Conservation (phyloP, 2,797 vertebrate species). For the Arnoldichthys spilopterus region DNA sequence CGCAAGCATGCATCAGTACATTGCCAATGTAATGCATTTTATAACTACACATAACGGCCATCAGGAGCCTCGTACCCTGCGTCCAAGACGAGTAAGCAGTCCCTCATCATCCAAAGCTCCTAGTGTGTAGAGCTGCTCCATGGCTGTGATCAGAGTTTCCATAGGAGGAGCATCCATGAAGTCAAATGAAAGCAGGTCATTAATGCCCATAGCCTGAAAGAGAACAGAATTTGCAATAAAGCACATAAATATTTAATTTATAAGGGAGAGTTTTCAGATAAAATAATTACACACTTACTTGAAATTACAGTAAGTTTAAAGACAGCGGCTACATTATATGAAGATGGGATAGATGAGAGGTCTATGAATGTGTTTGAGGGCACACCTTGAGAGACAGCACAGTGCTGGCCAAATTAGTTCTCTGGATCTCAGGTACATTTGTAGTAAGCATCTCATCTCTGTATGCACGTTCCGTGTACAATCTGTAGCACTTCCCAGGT, state of each 20-base stretch:
- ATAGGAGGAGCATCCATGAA: constrained; percentile 99
- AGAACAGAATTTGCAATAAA: constrained; percentile 2
- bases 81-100: constrained; percentile 91
- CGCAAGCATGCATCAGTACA: not conserved
- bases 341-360: not conserved
- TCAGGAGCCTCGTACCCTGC: constrained; percentile 84
- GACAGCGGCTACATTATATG: not conserved
- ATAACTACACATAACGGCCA: not conserved
- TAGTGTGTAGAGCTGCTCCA: constrained; percentile 98
- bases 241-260: not conserved
- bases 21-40: not conserved
- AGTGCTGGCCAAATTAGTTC: constrained; percentile 96
- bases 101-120: constrained; percentile 97
- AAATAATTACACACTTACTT: not conserved
- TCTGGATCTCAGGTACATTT: constrained; percentile 98
- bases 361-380: not conserved
- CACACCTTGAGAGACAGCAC: constrained; percentile 95
- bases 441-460: constrained; percentile 98
- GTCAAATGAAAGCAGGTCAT: constrained; percentile 96
- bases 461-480: constrained; percentile 96
- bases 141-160: constrained; percentile 98
- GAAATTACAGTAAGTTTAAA: not conserved
- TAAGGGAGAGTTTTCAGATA: not conserved
- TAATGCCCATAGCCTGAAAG: constrained; percentile 97
- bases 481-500: constrained; percentile 92